Evolutionary conservation across 1,140 invertebrate genomes (phyloP), one percentile per base, ranked within the genome.

Genomic region (Episyrphus balteatus): DNA sequence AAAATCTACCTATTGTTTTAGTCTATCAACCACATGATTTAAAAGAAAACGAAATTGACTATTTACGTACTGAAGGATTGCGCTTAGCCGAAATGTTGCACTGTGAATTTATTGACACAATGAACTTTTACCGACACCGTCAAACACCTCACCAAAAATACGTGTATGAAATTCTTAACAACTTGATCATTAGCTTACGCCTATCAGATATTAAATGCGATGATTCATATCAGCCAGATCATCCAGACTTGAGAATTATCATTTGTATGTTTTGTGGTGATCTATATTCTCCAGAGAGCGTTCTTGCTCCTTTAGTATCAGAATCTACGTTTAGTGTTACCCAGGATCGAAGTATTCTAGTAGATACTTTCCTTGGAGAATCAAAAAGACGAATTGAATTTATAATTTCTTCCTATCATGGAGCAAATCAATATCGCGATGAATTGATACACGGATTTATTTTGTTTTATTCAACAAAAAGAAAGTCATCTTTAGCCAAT

Each of bases 241-340:
- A 66, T 37, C 63, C 62, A 9, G 65, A 67, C 55, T 45, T 61
- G 58, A 85, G 86, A 54, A 90, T 98, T 68, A 88, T 96, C 58
- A 88, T 97, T 80, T 96, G 92, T 68, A 85, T 97, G 79, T 92
- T 97, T 67, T 98, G 94, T 72, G 93, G 92, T 38, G 94, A 98
- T 73, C 88, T 90, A 13, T 96, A 87, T 61, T 85, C 84, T 2
- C 81, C 93, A 36, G 91, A 94, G 67, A 86, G 89, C 52, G 85
- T 96, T 40, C 73, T 98, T 14, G 82, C 82, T 32, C 92, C 93
- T 2, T 71, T 98, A 47, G 73, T 97, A 34, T 83, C 82, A 58
- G 88, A 95, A 66, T 86, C 89, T 45, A 86, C 83, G 48, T 89
- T 88, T 68, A 86, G 89, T 63, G 77, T 92, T 46, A 88, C 85